A percentile compares a stretch with the other conserved stretches of the same genome.
These are phyloP conservation scores for Zonitis immaculata DNA, from an alignment of 2,888 invertebrate genomes.

Conservation along the genomic window DNA sequence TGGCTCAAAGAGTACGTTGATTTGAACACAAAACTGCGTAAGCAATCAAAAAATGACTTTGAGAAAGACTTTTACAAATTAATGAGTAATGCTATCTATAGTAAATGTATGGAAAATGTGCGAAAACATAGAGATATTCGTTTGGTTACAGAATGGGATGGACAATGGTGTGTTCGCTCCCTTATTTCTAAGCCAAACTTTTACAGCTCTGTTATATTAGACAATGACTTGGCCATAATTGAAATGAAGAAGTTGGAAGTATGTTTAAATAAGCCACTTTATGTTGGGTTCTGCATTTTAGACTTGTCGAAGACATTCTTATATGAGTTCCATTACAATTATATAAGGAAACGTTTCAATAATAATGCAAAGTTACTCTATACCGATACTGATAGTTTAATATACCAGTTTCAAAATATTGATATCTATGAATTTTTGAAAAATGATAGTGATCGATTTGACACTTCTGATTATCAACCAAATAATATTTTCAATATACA, in stretches of 20 bases:
- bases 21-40: too few relatives aligned
- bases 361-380: constrained; percentile 9
- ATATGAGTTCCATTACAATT: constrained; percentile 19
- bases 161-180: neutral
- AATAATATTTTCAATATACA: too few relatives aligned
- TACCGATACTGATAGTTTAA: constrained; percentile 15
- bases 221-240: neutral
- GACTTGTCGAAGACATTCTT: constrained; percentile 12
- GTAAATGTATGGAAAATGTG: too few relatives aligned
- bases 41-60: too few relatives aligned
- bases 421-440: neutral
- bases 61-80: too few relatives aligned
- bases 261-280: constrained; percentile 19
- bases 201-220: too few relatives aligned
- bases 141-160: neutral
- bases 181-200: neutral
- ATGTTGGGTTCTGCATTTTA: constrained; percentile 4
- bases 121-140: neutral
- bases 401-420: constrained; percentile 2
- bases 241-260: constrained; percentile 14
- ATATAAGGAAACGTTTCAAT: constrained; percentile 6
- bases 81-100: too few relatives aligned
- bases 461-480: neutral
- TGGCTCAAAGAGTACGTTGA: constrained; percentile 20
- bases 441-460: neutral